Evolutionary conservation across 1,140 invertebrate species (phyloP).

Genomic region (Drosophila tani): DNA sequence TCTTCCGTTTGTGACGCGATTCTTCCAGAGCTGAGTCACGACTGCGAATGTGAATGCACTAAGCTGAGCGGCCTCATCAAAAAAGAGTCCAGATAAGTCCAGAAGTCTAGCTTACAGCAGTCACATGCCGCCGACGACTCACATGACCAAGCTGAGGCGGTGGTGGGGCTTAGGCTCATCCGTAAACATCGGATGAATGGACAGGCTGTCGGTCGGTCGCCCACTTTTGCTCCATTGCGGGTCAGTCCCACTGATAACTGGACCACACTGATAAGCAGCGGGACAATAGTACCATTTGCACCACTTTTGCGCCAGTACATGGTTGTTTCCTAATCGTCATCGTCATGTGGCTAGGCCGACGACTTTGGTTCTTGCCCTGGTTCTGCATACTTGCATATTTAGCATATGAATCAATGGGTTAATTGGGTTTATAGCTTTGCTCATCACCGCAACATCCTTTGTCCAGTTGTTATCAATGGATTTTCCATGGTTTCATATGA

Average conservation of each 20-base stretch:
- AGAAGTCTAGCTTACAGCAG: conserved; percentile 41
- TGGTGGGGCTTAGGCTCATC: conserved; percentile 33
- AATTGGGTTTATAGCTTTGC: neutral
- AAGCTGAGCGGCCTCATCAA: conserved; percentile 1
- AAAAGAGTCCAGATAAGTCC: conserved; percentile 46
- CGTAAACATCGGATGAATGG: conserved; percentile 36
- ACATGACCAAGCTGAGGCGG: conserved; percentile 27
- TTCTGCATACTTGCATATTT: conserved; percentile 5
- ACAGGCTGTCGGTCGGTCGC: conserved; percentile 10
- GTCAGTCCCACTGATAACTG: conserved; percentile 39
- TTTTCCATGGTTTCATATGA: neutral
- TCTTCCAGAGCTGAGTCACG: conserved; percentile 24
- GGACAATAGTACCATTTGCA: conserved; percentile 20
- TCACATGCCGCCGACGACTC: conserved; percentile 46
- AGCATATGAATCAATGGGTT: neutral
- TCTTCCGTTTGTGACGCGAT: conserved; percentile 37
- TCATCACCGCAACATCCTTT: neutral
- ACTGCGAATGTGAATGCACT: conserved; percentile 30
- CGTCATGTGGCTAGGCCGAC: conserved; percentile 18
- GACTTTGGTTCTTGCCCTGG: conserved; percentile 23
- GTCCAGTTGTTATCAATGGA: conserved; percentile 5
- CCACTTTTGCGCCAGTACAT: conserved; percentile 8
- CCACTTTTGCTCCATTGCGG: conserved; percentile 25
- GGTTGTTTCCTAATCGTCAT: conserved; percentile 41
- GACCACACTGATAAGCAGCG: conserved; percentile 29